A percentile compares a stretch with the other conserved stretches of the same genome.
These are phyloP conservation scores for Chrysocyon brachyurus DNA, from an alignment of 2,797 vertebrate species.

Conservation along the genomic window DNA sequence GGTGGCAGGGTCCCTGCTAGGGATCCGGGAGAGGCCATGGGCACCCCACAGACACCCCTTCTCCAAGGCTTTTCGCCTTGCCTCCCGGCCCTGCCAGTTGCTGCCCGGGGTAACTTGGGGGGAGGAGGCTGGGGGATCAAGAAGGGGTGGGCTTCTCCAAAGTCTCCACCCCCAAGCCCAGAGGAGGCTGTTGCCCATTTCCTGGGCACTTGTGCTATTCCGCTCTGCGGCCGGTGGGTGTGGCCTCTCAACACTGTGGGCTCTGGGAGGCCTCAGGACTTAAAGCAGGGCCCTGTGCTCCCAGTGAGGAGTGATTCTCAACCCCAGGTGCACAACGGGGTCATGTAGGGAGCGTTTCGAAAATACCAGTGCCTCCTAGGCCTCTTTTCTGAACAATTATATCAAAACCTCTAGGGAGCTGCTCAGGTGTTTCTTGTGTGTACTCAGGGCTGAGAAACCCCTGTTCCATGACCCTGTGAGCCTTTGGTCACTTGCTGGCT, in stretches of 20 bases:
- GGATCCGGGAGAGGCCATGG: background rate
- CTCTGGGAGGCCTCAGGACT: background rate
- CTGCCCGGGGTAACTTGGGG: constrained; percentile 57
- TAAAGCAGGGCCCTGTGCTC: background rate
- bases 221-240: background rate
- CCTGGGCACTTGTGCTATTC: background rate
- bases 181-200: background rate
- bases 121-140: background rate
- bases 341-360: background rate
- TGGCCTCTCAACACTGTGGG: background rate
- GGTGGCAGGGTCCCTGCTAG: background rate
- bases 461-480: background rate
- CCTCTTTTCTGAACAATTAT: background rate
- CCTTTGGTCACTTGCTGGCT: background rate
- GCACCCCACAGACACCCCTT: background rate
- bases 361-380: background rate
- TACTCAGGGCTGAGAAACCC: background rate
- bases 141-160: background rate
- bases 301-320: background rate
- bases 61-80: background rate
- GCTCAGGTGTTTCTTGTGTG: background rate
- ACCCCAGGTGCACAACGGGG: background rate
- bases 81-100: background rate
- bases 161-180: background rate
- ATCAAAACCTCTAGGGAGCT: background rate